Evolutionary conservation across 37 sponge, comb jelly and placozoan genomes (phyloP).

Genomic region (Hexactinellida sp.): DNA sequence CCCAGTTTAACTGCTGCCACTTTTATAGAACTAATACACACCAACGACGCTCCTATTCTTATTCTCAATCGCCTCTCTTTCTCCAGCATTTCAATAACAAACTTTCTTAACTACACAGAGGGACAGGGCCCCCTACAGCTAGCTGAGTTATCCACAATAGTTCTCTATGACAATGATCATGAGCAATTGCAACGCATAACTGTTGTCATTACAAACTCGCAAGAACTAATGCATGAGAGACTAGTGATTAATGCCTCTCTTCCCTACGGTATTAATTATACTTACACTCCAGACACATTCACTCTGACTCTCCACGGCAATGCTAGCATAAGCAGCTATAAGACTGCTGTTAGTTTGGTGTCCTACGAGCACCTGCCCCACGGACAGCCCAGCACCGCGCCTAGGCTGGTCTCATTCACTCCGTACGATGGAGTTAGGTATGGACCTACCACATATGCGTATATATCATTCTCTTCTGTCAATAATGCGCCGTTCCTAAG

Average conservation of each 20-base stretch:
- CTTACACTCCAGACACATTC: constrained; percentile 24
- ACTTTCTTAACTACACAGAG: constrained; percentile 48
- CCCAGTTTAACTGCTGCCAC: constrained; percentile 34
- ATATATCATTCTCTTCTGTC: constrained; percentile 46
- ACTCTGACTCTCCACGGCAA: constrained; percentile 32
- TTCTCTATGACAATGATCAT: constrained; percentile 62
- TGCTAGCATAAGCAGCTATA: constrained; percentile 53
- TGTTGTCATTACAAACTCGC: constrained; percentile 36
- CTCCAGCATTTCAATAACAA: constrained; percentile 24
- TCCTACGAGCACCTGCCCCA: constrained; percentile 47
- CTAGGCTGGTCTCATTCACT: constrained; percentile 50
- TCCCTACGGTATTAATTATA: constrained; percentile 21
- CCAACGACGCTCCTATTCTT: constrained; percentile 64
- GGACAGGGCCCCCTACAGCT: constrained; percentile 42
- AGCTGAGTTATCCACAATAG: constrained; percentile 25
- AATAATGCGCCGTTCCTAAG: constrained; percentile 66
- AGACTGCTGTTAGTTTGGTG: constrained; percentile 34
- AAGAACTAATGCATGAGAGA: constrained; percentile 40
- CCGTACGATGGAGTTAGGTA: constrained; percentile 48
- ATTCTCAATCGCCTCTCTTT: constrained; percentile 33
- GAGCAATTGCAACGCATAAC: constrained; percentile 29
- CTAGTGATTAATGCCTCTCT: constrained; percentile 21
- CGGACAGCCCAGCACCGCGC: constrained; percentile 57
- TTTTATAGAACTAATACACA: constrained; percentile 22
- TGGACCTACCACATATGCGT: constrained; percentile 30